Conservation (phyloP, 1,140 invertebrate genomes). For the Trachymyrmex septentrionalis region DNA sequence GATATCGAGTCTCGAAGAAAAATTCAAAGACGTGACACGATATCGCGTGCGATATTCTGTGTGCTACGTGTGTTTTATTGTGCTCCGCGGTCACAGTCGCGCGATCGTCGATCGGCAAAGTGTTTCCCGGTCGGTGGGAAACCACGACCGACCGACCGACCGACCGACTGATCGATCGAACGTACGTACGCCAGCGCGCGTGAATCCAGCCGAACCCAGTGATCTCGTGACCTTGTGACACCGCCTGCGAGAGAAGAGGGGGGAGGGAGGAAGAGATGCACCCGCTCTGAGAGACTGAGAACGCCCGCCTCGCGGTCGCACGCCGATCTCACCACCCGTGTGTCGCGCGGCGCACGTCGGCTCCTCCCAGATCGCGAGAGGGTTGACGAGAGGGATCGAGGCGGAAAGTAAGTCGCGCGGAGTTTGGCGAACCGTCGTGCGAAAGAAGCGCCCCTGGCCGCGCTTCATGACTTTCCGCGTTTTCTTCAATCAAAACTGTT, state of each 20-base stretch:
- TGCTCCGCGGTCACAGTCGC: neutral
- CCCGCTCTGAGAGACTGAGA: constrained; percentile 44
- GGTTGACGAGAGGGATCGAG: constrained; percentile 52
- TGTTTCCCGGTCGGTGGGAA: constrained; percentile 50
- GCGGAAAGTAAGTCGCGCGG: constrained; percentile 41
- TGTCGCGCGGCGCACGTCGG: constrained; percentile 39
- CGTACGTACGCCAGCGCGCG: constrained; percentile 66
- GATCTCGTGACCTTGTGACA: constrained; percentile 76
- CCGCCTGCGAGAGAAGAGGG: constrained; percentile 49
- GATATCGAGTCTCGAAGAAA: neutral
- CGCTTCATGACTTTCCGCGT: constrained; percentile 1
- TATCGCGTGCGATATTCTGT: neutral
- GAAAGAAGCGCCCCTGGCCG: constrained; percentile 31
- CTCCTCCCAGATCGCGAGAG: constrained; percentile 60
- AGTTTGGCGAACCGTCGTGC: constrained; percentile 41
- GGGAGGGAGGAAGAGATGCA: constrained; percentile 47
- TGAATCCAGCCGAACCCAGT: constrained; percentile 69
- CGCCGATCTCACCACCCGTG: constrained; percentile 43
- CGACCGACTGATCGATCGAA: constrained; percentile 71
- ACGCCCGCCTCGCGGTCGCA: constrained; percentile 54
- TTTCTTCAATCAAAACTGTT: neutral
- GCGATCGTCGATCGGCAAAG: constrained; percentile 3
- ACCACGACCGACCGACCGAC: constrained; percentile 49
- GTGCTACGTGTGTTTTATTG: neutral
- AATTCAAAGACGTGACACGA: constrained; percentile 15